Evolutionary conservation across 2,888 invertebrate genomes (phyloP).

Genomic region (Patella ulyssiponensis): DNA sequence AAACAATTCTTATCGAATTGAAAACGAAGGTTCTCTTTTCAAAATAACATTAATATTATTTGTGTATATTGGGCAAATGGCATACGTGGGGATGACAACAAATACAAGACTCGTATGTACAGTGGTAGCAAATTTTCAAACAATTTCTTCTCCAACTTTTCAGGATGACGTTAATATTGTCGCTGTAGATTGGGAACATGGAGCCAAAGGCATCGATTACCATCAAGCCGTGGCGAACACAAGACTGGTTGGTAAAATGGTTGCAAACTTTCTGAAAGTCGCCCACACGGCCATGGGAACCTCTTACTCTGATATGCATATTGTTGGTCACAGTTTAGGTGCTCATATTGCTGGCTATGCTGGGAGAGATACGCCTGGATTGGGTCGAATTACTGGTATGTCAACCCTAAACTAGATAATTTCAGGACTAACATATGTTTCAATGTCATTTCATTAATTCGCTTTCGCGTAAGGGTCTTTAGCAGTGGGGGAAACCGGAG

Average conservation of each 20-base stretch:
- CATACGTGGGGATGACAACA: neutral
- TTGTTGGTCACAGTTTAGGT: conserved; percentile 4
- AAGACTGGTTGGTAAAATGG: conserved; percentile 1
- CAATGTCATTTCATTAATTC: too few species aligned
- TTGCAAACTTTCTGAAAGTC: neutral
- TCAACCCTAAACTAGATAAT: too few species aligned
- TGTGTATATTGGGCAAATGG: neutral
- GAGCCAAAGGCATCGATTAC: neutral
- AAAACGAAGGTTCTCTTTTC: neutral
- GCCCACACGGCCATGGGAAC: neutral
- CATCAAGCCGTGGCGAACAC: neutral
- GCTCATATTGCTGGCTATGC: neutral
- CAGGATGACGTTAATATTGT: neutral
- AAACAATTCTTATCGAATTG: too few species aligned
- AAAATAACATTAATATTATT: neutral
- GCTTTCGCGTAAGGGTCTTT: too few species aligned
- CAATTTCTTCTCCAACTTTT: neutral
- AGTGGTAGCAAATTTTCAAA: neutral
- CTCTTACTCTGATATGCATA: neutral
- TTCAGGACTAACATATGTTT: too few species aligned
- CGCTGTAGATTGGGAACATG: neutral
- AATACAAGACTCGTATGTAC: neutral
- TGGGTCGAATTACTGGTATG: neutral
- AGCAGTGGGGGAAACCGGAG: too few species aligned
- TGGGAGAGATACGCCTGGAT: neutral